Base-by-base conservation (phyloP, 2,113 vertebrate genomes). In the Oreochromis aureus region DNA sequence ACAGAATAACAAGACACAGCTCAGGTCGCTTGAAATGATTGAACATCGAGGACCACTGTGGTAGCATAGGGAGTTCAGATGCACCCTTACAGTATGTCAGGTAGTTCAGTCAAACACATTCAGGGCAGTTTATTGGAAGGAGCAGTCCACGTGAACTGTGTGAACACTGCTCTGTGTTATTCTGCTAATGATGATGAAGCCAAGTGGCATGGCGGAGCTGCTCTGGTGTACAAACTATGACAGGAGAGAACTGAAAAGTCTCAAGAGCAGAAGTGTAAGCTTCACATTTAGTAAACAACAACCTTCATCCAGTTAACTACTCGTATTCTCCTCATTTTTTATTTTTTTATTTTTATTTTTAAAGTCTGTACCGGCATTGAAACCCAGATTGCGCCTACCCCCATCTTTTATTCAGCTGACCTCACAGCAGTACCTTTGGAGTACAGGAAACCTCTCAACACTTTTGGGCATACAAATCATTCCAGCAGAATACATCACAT, bases 391-490 rank as follows among this genome's bases (percentile, higher is more conserved):
- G 53, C 46, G 46, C 7, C 48, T 24, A n/a, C 10, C 24, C 7
- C 24, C 48, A 69, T 83, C 83, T 85, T 86, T 86, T 88, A 85
- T 93, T 88, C 83, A 86, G 84, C 83, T 87, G 89, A 90, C 82
- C 86, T 81, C 55, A 79, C 81, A 88, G 83, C 84, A 63, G 53
- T 63, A 46, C 71, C 88, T 83, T 76, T 61, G 19, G 66, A 86
- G 85, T 81, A 71, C 87, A 89, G 88, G 84, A 86, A 91, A 48
- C 63, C 80, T 90, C 87, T 85, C 54, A 71, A 71, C 90, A 82
- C 81, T 58, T 89, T 84, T 61, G 61, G 79, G 88, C 84, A 90
- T 87, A 90, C 87, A 86, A 90, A 92, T 89, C 78, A 90, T 90
- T 89, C 85, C n/a, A 46, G 83, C 84, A 81, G 87, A 78, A 81